Base-by-base conservation (phyloP, 2,113 vertebrate genomes). In the Pionites leucogaster region DNA sequence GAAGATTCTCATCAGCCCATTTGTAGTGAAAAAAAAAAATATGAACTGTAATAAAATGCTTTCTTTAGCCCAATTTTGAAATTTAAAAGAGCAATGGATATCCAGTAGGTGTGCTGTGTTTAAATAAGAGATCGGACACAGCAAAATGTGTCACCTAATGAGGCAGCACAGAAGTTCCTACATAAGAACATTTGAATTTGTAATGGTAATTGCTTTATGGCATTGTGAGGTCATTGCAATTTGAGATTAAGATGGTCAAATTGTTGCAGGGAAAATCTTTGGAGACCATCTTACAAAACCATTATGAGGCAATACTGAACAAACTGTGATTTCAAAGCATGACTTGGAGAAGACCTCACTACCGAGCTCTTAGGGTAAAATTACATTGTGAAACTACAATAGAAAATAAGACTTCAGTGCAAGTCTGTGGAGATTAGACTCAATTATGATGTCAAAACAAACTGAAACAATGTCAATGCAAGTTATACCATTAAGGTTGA, bases 391-490 rank as follows among this genome's bases (percentile, higher is more conserved):
- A 97, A 92, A 96, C 94, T 97, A 95, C 97, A 96, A 79, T 93
- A 91, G 82, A 86, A 97, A 96, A 93, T 72, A 93, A 97, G 95
- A 97, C 82, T 65, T 95, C 86, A 86, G 82, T 86, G 82, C 71
- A 93, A 96, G 93, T 96, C 42, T 89, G 88, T 89, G 93, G 97
- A 96, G 92, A 97, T 98, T 96, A 96, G 95, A 92, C 96, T 97
- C 97, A 96, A 97, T 98, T 97, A 98, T 82, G 88, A 97, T 97
- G 97, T 98, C 97, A 98, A 97, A 98, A 96, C 96, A 96, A 97
- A 96, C 90, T 82, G 95, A 97, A 97, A 96, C 93, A 97, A 94
- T 97, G 97, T 97, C 97, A 97, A 88, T 94, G 97, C 77, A 92
- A 96, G 96, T 95, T 86, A 92, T 95, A 96, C 91, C 84, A 90